Conservation (phyloP, 1,140 invertebrate species). For the Sycobia sp. region DNA sequence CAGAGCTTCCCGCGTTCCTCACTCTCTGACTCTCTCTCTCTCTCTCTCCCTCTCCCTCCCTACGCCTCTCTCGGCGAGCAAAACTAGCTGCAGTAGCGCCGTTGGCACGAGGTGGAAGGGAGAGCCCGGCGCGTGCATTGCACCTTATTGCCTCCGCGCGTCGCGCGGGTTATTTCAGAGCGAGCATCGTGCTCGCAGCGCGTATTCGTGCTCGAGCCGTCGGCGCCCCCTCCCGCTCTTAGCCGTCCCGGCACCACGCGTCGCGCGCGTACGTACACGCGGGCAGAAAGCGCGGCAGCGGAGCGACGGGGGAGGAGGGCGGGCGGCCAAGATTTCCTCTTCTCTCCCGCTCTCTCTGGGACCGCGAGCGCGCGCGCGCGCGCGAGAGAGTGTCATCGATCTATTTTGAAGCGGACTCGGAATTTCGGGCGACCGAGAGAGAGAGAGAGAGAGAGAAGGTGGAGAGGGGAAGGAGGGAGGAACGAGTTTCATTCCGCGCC, state of each 20-base stretch:
- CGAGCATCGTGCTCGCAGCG: conserved; percentile 24
- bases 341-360: not conserved
- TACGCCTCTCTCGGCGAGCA: too few species aligned
- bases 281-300: too few species aligned
- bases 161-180: conserved; percentile 36
- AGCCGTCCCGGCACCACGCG: not conserved
- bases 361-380: not conserved
- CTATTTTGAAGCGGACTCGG: conserved; percentile 27
- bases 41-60: too few species aligned
- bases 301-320: not conserved
- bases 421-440: conserved; percentile 35
- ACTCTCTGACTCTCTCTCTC: too few species aligned
- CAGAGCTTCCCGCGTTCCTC: too few species aligned
- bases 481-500: not conserved
- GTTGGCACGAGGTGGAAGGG: conserved; percentile 4
- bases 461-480: not conserved
- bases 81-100: too few species aligned
- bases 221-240: not conserved
- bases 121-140: conserved; percentile 28
- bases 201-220: conserved; percentile 4
- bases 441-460: too few species aligned
- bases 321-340: not conserved
- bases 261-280: too few species aligned
- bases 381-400: conserved; percentile 29
- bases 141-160: conserved; percentile 18